Evolutionary conservation across 1,140 invertebrate species (phyloP).

Genomic region (Drosophila sp.): DNA sequence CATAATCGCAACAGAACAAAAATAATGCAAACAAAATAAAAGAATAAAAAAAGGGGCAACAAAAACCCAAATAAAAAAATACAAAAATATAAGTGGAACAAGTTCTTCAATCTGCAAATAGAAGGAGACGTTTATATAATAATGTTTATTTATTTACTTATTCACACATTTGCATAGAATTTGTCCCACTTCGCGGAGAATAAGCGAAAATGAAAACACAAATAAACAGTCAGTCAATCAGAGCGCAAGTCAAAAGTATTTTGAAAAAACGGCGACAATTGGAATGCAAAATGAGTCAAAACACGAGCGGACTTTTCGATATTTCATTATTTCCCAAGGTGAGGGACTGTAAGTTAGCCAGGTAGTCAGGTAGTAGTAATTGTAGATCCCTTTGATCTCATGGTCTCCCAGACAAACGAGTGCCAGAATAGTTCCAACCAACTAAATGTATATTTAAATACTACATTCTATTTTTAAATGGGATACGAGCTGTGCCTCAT

Average conservation of each 20-base stretch:
- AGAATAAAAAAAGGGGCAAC: conserved; percentile 25
- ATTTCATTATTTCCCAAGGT: conserved; percentile 57
- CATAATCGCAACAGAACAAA: conserved; percentile 14
- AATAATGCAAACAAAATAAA: conserved; percentile 31
- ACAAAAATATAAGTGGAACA: conserved; percentile 51
- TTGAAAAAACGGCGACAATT: conserved; percentile 48
- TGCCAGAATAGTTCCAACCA: neutral
- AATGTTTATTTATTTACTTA: conserved; percentile 77
- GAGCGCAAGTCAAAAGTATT: conserved; percentile 33
- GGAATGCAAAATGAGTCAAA: conserved; percentile 68
- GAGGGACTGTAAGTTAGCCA: conserved; percentile 45
- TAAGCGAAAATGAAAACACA: conserved; percentile 41
- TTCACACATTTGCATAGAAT: conserved; percentile 70
- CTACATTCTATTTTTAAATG: conserved; percentile 37
- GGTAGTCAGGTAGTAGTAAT: too few species aligned
- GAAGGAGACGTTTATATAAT: conserved; percentile 73
- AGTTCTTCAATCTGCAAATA: conserved; percentile 41
- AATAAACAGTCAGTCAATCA: conserved; percentile 54
- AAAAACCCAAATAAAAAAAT: too few species aligned
- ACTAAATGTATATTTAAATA: conserved; percentile 27
- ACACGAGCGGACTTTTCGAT: conserved; percentile 52
- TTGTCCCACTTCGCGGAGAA: conserved; percentile 77
- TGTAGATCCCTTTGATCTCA: conserved; percentile 55
- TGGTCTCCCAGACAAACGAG: conserved; percentile 3
- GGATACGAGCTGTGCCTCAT: conserved; percentile 35